These are phyloP conservation scores for Nematostella vectensis DNA, from an alignment of 92 coral and sea anemone species.

Conservation along the genomic window DNA sequence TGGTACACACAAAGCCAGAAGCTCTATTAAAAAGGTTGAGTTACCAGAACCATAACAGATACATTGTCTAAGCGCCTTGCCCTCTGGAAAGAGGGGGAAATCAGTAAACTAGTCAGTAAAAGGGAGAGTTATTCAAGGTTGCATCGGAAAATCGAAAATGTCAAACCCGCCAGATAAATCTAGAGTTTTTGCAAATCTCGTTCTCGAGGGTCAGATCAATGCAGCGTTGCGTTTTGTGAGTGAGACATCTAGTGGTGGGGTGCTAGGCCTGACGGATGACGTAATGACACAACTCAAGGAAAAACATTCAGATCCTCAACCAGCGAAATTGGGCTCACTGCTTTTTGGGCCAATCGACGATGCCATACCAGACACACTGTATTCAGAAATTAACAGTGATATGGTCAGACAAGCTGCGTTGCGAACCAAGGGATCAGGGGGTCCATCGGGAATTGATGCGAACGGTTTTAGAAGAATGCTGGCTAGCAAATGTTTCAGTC, in stretches of 20 bases:
- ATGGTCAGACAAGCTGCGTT: constrained; percentile 36
- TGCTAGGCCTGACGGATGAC: constrained; percentile 7
- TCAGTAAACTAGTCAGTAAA: too few species aligned
- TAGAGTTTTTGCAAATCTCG: constrained; percentile 13
- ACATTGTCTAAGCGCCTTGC: too few species aligned
- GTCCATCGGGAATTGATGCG: constrained; percentile 30
- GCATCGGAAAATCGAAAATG: neutral
- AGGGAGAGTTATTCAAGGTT: neutral
- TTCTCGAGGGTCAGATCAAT: constrained; percentile 16
- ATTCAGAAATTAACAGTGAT: constrained; percentile 25
- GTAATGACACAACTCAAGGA: constrained; percentile 21
- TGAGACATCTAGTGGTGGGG: constrained; percentile 4
- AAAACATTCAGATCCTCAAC: constrained; percentile 29
- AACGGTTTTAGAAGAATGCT: constrained; percentile 35
- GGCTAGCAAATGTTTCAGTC: constrained; percentile 35
- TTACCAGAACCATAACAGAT: too few species aligned
- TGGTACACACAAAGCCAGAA: too few species aligned
- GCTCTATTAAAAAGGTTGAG: too few species aligned
- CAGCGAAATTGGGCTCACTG: constrained; percentile 15
- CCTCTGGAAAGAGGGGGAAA: too few species aligned
- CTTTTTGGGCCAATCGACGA: constrained; percentile 33
- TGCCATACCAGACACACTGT: constrained; percentile 26
- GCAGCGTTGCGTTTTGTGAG: constrained; percentile 14
- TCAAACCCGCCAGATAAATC: constrained; percentile 13
- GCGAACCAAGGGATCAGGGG: constrained; percentile 40